Evolutionary conservation across 1,140 invertebrate genomes (phyloP), one percentile per base, ranked within the genome.

Genomic region (Lasioglossum baleicum): DNA sequence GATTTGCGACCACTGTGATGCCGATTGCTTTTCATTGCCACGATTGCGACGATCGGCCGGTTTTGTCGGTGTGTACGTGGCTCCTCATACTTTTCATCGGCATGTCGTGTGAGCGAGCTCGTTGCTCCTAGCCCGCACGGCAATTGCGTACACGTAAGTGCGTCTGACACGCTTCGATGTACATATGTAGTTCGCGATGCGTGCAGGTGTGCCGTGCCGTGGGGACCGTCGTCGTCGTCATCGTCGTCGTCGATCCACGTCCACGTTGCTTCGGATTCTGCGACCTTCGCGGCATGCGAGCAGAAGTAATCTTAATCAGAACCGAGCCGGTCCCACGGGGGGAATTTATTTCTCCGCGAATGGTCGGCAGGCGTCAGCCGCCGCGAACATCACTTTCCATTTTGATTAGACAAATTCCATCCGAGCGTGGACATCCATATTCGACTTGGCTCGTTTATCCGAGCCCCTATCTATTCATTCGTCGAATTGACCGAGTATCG

Each of bases 71-170:
- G 40, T 40, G 65, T 60, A 67, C 40, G 65, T 31, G 53, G 64
- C 51, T 78, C 51, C 64, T 63, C 7, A 44, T 56, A 63, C 69
- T 56, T 73, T 70, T 73, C 35, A 61, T 67, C 63, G 63, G 13
- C 60, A 63, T 31, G 65, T 71, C 44, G 17, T 31, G 13, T 44
- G 44, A 31, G 76, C 44, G 60, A 58, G 56, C 48, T 78, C 67
- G 66, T 77, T 75, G 65, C 60, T 20, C n/a, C n/a, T 40, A 68
- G 82, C 75, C 83, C 80, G 83, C 83, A 75, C 72, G 35, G 61
- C 71, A 63, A 64, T 80, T 83, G 77, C 81, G 77, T 83, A 80
- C 51, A 58, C 20, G 56, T n/a, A n/a, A 6, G 51, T 53, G 75
- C 73, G 70, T 42, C 26, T 75, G 73, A 58, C 73, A 81, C 73